Conservation (phyloP, 2,888 invertebrate genomes). For the Polydesmus complanatus region DNA sequence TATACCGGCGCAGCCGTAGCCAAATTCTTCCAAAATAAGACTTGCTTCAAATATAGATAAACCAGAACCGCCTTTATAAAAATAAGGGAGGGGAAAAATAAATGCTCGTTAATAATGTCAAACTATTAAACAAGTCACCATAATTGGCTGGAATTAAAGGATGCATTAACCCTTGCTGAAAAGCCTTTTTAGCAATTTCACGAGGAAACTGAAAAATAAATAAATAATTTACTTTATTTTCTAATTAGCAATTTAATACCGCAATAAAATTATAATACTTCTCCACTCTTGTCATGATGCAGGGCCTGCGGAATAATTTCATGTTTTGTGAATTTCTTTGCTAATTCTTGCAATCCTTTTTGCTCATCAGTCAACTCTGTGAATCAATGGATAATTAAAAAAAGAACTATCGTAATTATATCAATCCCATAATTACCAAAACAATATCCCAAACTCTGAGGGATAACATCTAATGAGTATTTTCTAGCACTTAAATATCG, state of each 20-base stretch:
- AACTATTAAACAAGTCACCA: constrained; percentile 22
- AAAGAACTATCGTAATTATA: too few relatives aligned
- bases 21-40: constrained; percentile 74
- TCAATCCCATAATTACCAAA: not conserved
- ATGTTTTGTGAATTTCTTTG: constrained; percentile 78
- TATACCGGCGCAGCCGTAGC: constrained; percentile 85
- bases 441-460: not conserved
- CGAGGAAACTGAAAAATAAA: constrained; percentile 54
- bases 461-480: not conserved
- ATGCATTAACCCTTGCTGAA: constrained; percentile 74
- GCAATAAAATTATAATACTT: constrained; percentile 33
- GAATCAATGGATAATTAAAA: not conserved
- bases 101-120: not conserved
- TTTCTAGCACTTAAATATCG: not conserved
- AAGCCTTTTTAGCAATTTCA: constrained; percentile 88
- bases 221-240: not conserved
- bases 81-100: not conserved
- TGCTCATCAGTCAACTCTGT: constrained; percentile 55
- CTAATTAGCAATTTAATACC: not conserved
- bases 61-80: constrained; percentile 54
- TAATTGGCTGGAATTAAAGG: constrained; percentile 53
- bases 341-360: constrained; percentile 61
- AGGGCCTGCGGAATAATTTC: constrained; percentile 84
- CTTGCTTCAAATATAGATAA: constrained; percentile 61
- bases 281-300: constrained; percentile 74